phyloP scores from a whole-genome alignment of 2,113 vertebrate species.

The Lepus americanus region DNA sequence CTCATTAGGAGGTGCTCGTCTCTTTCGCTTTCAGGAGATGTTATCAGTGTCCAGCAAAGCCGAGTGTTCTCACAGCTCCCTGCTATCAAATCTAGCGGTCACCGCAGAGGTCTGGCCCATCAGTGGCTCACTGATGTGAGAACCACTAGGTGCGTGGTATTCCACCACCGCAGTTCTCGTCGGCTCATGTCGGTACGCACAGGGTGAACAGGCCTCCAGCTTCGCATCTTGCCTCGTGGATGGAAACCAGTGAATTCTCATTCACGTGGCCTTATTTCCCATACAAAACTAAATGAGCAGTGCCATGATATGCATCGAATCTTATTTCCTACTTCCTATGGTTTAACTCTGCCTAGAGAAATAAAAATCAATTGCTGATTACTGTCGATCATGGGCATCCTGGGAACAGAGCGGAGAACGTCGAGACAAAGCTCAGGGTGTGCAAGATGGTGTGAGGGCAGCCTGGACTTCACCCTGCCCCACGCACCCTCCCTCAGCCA shows the following conservation, averaged over 20 bases:
- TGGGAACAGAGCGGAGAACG: not conserved
- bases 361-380: slow-evolving; percentile 12
- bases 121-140: not conserved
- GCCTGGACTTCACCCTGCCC: slow-evolving; percentile 18
- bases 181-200: not conserved
- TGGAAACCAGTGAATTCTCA: slow-evolving; percentile 9
- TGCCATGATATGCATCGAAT: not conserved
- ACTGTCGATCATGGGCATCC: not conserved
- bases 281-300: slow-evolving; percentile 61
- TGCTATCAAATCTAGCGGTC: not conserved
- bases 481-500: not conserved
- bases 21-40: slow-evolving; percentile 57
- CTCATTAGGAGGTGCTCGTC: not conserved
- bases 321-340: slow-evolving; percentile 6
- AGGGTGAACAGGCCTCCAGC: not conserved
- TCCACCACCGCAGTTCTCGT: not conserved
- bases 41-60: slow-evolving; percentile 36
- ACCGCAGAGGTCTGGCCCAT: not conserved
- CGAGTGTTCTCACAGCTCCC: not conserved
- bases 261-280: not conserved
- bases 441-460: not conserved
- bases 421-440: not conserved
- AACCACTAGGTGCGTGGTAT: not conserved
- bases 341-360: slow-evolving; percentile 4
- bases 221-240: not conserved